Percentiles rank a stretch among this genome's conserved stretches.
phyloP scores from a whole-genome alignment of 2,113 vertebrate genomes.

The Chamaetylas fuelleborni region DNA sequence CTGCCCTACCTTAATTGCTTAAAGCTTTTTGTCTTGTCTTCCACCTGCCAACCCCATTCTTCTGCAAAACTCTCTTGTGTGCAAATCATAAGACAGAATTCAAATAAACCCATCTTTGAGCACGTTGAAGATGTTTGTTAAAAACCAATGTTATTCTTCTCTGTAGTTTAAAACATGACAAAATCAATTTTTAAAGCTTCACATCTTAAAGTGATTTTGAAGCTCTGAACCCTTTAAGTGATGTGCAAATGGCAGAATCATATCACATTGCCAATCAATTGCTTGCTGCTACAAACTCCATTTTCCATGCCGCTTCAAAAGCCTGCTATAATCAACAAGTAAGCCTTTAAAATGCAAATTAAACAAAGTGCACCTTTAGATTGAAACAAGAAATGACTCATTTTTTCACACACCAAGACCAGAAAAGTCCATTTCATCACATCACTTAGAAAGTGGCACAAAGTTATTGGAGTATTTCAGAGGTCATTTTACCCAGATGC shows the following conservation, averaged over 20 bases:
- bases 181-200: slow-evolving; percentile 35
- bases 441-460: not conserved
- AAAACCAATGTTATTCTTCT: not conserved
- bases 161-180: slow-evolving; percentile 20
- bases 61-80: not conserved
- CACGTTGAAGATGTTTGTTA: not conserved
- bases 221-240: slow-evolving; percentile 10
- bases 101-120: not conserved
- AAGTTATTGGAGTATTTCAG: not conserved
- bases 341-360: slow-evolving; percentile 55
- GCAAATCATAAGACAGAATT: not conserved
- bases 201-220: slow-evolving; percentile 21
- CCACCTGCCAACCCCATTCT: not conserved
- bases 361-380: slow-evolving; percentile 25
- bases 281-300: not conserved
- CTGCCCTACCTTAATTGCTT: not conserved
- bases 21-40: not conserved
- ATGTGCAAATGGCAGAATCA: slow-evolving; percentile 22
- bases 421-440: not conserved
- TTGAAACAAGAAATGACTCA: not conserved
- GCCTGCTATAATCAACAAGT: slow-evolving; percentile 7
- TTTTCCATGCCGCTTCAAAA: slow-evolving; percentile 43
- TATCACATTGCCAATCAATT: slow-evolving; percentile 23
- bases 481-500: not conserved
- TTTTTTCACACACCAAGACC: not conserved